These are phyloP conservation scores for Drosophila mimica DNA, from an alignment of 2,888 invertebrate species.

Conservation along the genomic window DNA sequence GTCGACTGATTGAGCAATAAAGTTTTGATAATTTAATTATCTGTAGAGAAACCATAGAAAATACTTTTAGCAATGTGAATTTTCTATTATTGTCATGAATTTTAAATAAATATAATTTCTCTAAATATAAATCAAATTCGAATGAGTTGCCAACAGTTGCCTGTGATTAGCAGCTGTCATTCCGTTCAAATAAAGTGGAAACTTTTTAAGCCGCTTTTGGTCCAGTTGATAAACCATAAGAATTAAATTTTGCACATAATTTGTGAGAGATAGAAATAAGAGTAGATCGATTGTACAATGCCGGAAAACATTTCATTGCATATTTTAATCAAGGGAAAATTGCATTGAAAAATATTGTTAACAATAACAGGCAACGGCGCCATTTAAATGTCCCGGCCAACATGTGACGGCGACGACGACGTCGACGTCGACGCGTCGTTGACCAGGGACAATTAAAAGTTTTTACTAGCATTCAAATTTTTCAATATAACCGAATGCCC, in stretches of 20 bases:
- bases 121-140: constrained; percentile 14
- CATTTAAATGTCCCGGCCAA: constrained; percentile 67
- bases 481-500: constrained; percentile 73
- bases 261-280: constrained; percentile 34
- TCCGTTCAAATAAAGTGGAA: constrained; percentile 39
- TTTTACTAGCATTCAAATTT: constrained; percentile 81
- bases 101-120: constrained; percentile 5
- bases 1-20: not conserved
- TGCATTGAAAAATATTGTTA: constrained; percentile 78
- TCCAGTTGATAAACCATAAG: constrained; percentile 16
- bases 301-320: constrained; percentile 76
- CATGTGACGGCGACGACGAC: constrained; percentile 41
- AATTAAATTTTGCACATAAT: constrained; percentile 40
- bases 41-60: not conserved
- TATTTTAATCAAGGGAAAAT: constrained; percentile 79
- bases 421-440: constrained; percentile 23
- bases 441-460: constrained; percentile 76
- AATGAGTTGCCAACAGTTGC: constrained; percentile 14
- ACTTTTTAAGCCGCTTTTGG: constrained; percentile 41
- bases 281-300: constrained; percentile 9
- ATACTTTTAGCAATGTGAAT: not conserved
- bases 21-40: not conserved
- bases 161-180: constrained; percentile 5
- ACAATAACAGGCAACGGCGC: constrained; percentile 72
- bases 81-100: not conserved